Percentiles rank a stretch among this genome's conserved stretches.
Conservation (phyloP, 2,888 invertebrate genomes). For the Nebria brevicollis region DNA sequence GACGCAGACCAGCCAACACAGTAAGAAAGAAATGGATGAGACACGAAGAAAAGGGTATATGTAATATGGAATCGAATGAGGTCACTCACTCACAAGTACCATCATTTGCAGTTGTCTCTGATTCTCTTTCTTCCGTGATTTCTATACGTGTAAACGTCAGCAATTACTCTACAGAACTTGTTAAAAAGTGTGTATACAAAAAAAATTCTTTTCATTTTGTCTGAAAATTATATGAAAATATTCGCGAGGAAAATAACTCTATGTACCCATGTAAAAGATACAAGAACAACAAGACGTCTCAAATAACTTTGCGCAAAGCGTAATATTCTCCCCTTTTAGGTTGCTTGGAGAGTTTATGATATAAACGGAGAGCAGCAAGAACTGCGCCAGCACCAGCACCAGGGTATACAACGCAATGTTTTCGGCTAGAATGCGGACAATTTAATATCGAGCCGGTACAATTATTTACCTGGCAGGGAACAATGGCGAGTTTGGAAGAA, state of each 20-base stretch:
- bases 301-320: neutral
- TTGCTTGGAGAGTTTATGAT: neutral
- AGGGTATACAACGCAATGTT: neutral
- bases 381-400: neutral
- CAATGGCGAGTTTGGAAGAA: constrained; percentile 38
- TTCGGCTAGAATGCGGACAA: constrained; percentile 35
- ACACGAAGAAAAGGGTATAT: neutral
- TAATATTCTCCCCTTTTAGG: neutral
- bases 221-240: neutral
- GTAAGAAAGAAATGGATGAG: neutral
- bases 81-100: constrained; percentile 7
- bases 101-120: constrained; percentile 6
- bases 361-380: neutral
- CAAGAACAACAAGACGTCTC: neutral
- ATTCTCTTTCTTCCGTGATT: neutral
- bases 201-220: neutral
- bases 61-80: constrained; percentile 2
- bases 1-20: neutral
- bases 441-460: constrained; percentile 37
- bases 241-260: neutral
- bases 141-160: too few relatives aligned
- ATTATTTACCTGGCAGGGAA: constrained; percentile 35
- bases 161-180: too few relatives aligned
- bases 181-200: neutral
- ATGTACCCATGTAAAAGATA: neutral